Evolutionary conservation across 2,888 invertebrate species (phyloP).

Genomic region (Idaea straminata): DNA sequence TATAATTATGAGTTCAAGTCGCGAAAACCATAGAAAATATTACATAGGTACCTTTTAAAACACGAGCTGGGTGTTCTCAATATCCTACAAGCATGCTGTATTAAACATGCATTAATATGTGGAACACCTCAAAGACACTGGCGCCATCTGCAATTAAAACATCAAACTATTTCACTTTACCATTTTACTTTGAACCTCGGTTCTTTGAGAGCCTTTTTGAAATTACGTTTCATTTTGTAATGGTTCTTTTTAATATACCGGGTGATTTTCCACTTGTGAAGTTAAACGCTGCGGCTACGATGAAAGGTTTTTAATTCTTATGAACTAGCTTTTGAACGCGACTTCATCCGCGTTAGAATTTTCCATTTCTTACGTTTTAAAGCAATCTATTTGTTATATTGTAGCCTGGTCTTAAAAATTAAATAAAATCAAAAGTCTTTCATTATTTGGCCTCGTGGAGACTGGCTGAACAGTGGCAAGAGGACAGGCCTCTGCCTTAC

Average conservation of each 20-base stretch:
- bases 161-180: conserved; percentile 35
- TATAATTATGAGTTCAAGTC: too few relatives aligned
- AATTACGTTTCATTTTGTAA: neutral
- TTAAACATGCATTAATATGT: conserved; percentile 42
- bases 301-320: conserved; percentile 48
- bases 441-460: too few relatives aligned
- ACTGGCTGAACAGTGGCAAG: too few relatives aligned
- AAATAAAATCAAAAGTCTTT: too few relatives aligned
- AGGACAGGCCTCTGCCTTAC: too few relatives aligned
- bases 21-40: conserved; percentile 8
- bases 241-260: conserved; percentile 22
- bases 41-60: neutral
- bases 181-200: conserved; percentile 25
- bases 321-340: too few relatives aligned
- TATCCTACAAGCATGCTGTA: conserved; percentile 3
- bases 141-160: conserved; percentile 41
- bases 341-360: too few relatives aligned
- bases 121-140: conserved; percentile 41
- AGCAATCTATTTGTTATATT: too few relatives aligned
- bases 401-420: too few relatives aligned
- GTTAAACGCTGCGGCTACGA: conserved; percentile 33
- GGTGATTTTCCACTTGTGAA: conserved; percentile 46
- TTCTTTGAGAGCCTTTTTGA: conserved; percentile 4
- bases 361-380: too few relatives aligned
- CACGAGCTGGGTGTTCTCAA: neutral